Conservation (phyloP, 2,797 vertebrate species). For the Myoxocephalus aenaeus region DNA sequence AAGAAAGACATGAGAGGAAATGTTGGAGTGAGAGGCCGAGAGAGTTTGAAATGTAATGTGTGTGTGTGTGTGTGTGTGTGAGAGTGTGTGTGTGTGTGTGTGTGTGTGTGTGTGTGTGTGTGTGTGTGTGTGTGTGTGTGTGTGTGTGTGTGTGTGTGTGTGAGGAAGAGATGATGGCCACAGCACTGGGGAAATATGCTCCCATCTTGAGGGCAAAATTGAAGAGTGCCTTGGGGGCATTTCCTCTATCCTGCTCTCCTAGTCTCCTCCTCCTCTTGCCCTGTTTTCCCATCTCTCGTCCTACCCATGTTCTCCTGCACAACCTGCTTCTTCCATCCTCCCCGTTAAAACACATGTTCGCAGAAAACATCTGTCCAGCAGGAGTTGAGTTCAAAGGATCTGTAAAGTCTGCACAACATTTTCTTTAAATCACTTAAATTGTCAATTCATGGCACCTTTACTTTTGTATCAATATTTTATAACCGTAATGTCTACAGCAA, state of each 20-base stretch:
- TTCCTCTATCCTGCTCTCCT: slow-evolving; percentile 53
- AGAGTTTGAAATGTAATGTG: slow-evolving; percentile 11
- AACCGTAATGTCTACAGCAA: too few species aligned
- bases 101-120: too few species aligned
- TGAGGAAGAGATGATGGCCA: slow-evolving; percentile 58
- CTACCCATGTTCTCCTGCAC: slow-evolving; percentile 18
- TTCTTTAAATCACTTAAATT: background rate
- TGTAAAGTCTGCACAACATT: background rate
- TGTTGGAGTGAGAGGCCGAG: slow-evolving; percentile 23
- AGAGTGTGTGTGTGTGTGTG: too few species aligned
- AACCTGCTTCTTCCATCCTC: slow-evolving; percentile 8
- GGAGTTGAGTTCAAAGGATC: background rate
- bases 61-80: background rate
- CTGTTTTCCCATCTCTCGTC: slow-evolving; percentile 59
- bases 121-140: background rate
- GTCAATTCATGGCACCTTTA: background rate
- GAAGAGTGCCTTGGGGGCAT: slow-evolving; percentile 70
- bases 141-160: background rate
- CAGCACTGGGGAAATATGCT: slow-evolving; percentile 77
- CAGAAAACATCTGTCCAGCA: background rate
- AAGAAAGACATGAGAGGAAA: slow-evolving; percentile 15
- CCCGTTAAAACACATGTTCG: background rate
- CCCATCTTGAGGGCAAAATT: slow-evolving; percentile 73
- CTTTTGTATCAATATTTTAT: too few species aligned
- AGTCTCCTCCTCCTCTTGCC: slow-evolving; percentile 58